Evolutionary conservation across 2,888 invertebrate genomes (phyloP).

Genomic region (Leucoptera coffeella): DNA sequence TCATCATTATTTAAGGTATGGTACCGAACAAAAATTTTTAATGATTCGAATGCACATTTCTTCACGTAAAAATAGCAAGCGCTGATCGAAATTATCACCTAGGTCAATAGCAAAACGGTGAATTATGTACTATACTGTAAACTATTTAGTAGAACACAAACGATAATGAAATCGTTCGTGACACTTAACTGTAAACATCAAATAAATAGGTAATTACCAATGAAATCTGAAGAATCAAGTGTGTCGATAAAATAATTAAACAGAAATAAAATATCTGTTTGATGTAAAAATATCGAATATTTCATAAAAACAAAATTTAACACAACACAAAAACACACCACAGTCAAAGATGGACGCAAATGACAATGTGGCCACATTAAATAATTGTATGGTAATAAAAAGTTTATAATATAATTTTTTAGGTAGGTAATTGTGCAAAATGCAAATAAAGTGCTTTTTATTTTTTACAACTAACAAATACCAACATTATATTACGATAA

Average conservation of each 20-base stretch:
- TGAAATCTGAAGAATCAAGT: conserved; percentile 7
- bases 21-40: too few relatives aligned
- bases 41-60: too few relatives aligned
- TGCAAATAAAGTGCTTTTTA: too few relatives aligned
- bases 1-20: too few relatives aligned
- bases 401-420: too few relatives aligned
- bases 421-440: too few relatives aligned
- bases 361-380: conserved; percentile 23
- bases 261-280: neutral
- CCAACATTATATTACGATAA: too few relatives aligned
- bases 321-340: conserved; percentile 46
- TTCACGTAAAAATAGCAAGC: too few relatives aligned
- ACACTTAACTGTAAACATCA: conserved; percentile 27
- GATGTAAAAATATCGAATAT: neutral
- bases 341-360: conserved; percentile 52
- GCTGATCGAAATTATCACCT: conserved; percentile 36
- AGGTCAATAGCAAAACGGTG: conserved; percentile 42
- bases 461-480: too few relatives aligned
- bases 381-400: too few relatives aligned
- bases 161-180: conserved; percentile 35
- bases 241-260: neutral
- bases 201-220: conserved; percentile 13
- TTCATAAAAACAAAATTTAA: conserved; percentile 27
- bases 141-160: conserved; percentile 38
- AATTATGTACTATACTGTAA: conserved; percentile 35